Evolutionary conservation across 2,888 invertebrate species (phyloP).

Genomic region (Timema cristinae): DNA sequence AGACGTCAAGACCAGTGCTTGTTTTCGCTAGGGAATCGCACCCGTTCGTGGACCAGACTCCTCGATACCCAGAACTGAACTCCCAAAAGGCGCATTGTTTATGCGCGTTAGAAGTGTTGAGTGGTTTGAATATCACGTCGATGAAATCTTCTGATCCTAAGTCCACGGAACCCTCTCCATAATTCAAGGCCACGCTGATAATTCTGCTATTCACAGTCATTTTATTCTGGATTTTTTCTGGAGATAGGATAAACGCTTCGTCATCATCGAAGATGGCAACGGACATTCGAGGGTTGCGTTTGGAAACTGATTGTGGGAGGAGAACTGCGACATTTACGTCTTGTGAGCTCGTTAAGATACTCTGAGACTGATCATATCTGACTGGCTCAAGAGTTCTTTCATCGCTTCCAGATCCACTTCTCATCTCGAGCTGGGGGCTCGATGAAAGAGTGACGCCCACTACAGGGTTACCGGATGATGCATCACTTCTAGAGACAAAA

Average conservation of each 20-base stretch:
- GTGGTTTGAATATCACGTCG: constrained; percentile 31
- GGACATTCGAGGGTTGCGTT: neutral
- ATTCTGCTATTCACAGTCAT: constrained; percentile 16
- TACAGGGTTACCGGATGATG: neutral
- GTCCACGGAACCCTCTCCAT: neutral
- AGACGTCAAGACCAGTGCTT: neutral
- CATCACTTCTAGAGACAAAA: constrained; percentile 1
- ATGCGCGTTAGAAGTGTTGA: neutral
- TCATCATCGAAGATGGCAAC: constrained; percentile 16
- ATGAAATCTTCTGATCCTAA: neutral
- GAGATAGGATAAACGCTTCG: neutral
- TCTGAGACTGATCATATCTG: too few species aligned
- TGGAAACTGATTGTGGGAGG: neutral
- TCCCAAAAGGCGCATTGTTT: constrained; percentile 56
- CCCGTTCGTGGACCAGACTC: neutral
- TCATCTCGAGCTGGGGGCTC: neutral
- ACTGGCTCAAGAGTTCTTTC: too few species aligned
- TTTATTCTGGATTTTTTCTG: neutral
- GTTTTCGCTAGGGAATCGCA: neutral
- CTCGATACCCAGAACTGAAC: constrained; percentile 38
- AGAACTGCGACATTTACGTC: constrained; percentile 13
- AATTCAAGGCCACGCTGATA: constrained; percentile 16
- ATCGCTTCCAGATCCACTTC: too few species aligned
- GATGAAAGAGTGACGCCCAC: neutral
- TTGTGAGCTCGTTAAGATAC: neutral